phyloP scores from a whole-genome alignment of 2,113 vertebrate genomes.

The Tyto alba region DNA sequence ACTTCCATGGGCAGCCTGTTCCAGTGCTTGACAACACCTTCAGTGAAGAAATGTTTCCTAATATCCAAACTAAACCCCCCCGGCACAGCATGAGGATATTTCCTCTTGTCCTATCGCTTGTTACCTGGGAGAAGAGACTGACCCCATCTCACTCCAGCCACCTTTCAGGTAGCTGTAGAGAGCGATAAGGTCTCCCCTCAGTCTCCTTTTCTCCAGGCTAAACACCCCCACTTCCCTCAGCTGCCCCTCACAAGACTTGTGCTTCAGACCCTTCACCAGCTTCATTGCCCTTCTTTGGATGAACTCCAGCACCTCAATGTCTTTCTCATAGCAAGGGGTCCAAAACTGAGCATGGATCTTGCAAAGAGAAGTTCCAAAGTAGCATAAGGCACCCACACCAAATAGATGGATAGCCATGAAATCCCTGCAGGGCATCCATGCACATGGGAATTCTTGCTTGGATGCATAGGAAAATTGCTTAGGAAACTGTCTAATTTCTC shows the following conservation, averaged over 20 bases:
- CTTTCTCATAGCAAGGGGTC: neutral
- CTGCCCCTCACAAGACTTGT: accelerated
- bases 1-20: neutral
- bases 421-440: neutral
- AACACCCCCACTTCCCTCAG: neutral
- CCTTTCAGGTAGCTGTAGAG: neutral
- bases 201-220: neutral
- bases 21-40: neutral
- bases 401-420: neutral
- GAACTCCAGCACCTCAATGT: accelerated
- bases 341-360: neutral
- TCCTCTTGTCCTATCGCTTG: neutral
- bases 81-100: accelerated
- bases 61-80: neutral
- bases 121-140: neutral
- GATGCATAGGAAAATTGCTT: neutral
- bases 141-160: accelerated
- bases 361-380: neutral
- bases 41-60: neutral
- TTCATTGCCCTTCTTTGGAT: accelerated
- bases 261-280: neutral
- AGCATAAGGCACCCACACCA: accelerated
- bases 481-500: neutral
- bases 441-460: neutral
- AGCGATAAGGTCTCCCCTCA: neutral